Evolutionary conservation across 2,113 vertebrate genomes (phyloP), one percentile per base, ranked within the genome.

Genomic region (Leucopternis melanops): DNA sequence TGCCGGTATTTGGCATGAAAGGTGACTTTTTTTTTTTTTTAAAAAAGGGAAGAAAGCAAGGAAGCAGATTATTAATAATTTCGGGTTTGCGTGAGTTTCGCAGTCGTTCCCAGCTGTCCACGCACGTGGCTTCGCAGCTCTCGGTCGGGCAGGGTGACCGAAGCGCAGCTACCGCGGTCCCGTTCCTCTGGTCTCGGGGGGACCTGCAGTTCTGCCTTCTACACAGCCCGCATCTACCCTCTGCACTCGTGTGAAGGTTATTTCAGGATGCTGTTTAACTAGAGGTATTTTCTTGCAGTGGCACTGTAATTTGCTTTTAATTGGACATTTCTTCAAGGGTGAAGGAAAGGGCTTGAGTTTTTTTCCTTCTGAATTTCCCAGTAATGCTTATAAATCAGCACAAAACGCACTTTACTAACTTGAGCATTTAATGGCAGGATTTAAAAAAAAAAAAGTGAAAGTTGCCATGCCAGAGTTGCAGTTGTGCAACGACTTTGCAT

Each of bases 201-300:
- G 49, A 13, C 7, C 52, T 4, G 66, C 77, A 3, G 26, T 10
- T 25, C 21, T 42, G 81, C 54, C 66, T 16, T 10, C 25, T 11
- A 3, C 44, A 7, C 49, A 2, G 1, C 1, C 11, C 47, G 1
- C 57, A 0, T 1, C 7, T 8, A 1, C 65, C 8, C 50, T 4
- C 14, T 2, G 52, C 54, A 0, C 63, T 38, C 17, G 1, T 13
- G 29, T 2, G 12, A 5, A 20, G 15, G 8, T 27, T 10, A 2
- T 23, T 21, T 17, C 55, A 16, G 21, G 16, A 42, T 13, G 71
- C n/a, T 63, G 0, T 38, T 26, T 15, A 16, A 11, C 20, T 12
- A 2, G n/a, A 42, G n/a, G 16, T 4, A 1, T 59, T 52, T 44
- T 47, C 38, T 26, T 36, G 21, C 38, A 54, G 16, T 7, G 15